Evolutionary conservation across 2,888 invertebrate genomes (phyloP).

Genomic region (Elmis aenea): DNA sequence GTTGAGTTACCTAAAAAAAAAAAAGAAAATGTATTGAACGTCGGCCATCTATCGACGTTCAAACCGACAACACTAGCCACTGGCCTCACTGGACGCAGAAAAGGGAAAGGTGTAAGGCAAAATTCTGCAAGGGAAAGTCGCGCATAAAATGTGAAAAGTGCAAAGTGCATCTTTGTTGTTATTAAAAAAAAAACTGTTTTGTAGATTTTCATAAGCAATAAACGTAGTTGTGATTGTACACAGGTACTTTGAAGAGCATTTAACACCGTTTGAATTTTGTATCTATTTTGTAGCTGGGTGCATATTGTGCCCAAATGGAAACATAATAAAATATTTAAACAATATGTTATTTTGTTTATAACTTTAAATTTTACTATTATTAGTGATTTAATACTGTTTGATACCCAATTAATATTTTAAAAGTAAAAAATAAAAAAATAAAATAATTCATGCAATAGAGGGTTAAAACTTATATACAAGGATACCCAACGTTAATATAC

Average conservation of each 20-base stretch:
- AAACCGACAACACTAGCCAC: background rate
- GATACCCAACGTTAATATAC: no score
- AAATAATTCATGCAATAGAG: background rate
- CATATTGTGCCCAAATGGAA: no score
- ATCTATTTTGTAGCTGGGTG: no score
- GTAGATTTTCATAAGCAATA: background rate
- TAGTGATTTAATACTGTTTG: background rate
- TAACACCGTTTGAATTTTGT: no score
- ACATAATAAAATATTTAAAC: no score
- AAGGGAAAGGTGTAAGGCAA: conserved; percentile 8
- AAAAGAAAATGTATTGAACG: conserved; percentile 6
- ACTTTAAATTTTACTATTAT: background rate
- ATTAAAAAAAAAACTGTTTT: background rate
- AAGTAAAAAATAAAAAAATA: background rate
- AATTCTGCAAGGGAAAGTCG: conserved; percentile 10
- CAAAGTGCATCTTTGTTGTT: conserved; percentile 6
- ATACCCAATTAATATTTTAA: background rate
- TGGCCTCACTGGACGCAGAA: conserved; percentile 5
- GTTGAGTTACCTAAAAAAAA: conserved; percentile 1
- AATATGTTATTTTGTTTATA: no score
- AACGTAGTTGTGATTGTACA: no score
- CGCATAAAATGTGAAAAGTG: conserved; percentile 11
- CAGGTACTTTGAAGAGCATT: no score
- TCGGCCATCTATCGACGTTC: conserved; percentile 2
- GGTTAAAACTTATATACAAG: no score